Base-by-base conservation (phyloP, 1,140 invertebrate genomes). In the Aplysia californica region DNA sequence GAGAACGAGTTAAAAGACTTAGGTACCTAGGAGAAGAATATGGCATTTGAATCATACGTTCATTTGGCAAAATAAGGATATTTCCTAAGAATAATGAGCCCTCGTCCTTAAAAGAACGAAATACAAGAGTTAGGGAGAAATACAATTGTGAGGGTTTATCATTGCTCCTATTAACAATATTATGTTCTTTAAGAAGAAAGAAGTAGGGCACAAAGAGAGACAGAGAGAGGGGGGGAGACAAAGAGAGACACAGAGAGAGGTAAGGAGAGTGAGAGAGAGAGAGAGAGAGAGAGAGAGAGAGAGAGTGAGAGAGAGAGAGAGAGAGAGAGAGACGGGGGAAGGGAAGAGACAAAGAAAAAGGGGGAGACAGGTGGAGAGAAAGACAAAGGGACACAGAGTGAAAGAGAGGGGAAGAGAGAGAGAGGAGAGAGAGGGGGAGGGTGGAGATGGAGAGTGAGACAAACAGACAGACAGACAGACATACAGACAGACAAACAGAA, bases 341-440 rank as follows among this genome's bases (percentile, higher is more conserved):
- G 26, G 38, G 36, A 55, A 33, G 38, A 55, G 23, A 33, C 0
- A 2, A 23, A 26, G 44, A 36, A 58, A 23, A 33, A 31, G 36
- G 39, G 36, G 31, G 41, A 44, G 41, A 10, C 21, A 66, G 64
- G 36, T n/a, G n/a, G n/a, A n/a, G n/a, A n/a, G 64, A 66, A 21
- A 66, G 64, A 66, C 29, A 66, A 33, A 66, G 26, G 36, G 64
- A 66, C 29, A 66, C 29, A 66, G 64, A 66, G 26, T 0, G 33
- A 33, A 6, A 26, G 15, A 41, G 18, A 21, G 33, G 26, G 15
- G 33, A 5, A 21, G 39, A 41, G 50, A 41, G n/a, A 15, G 39
- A 41, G n/a, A 35, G 39, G 33, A 39, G 31, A 31, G 31, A 44
- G 39, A 44, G 26, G 26, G 31, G 10, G 26, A 26, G 26, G 39